Percentiles rank a stretch among this genome's conserved stretches.
phyloP scores from a whole-genome alignment of 2,888 invertebrate genomes.

The Gnatocerus cornutus region DNA sequence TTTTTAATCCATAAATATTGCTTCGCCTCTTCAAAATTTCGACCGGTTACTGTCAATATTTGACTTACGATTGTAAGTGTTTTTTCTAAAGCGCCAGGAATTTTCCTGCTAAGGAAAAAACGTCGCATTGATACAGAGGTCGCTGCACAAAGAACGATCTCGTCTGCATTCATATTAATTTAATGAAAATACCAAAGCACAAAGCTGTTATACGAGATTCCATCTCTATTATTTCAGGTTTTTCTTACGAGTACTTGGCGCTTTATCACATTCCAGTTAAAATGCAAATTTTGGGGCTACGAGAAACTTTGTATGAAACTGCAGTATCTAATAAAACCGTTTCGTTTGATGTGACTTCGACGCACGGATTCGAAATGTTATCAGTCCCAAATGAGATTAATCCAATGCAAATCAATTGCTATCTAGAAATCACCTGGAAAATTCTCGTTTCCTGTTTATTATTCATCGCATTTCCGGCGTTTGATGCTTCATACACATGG shows the following conservation, averaged over 20 bases:
- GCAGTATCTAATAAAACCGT: conserved; percentile 35
- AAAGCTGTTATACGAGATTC: conserved; percentile 2
- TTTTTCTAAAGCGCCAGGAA: no score
- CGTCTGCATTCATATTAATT: conserved; percentile 2
- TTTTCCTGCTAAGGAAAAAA: no score
- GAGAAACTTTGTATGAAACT: conserved; percentile 27
- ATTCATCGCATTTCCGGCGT: conserved; percentile 9
- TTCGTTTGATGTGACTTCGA: conserved; percentile 26
- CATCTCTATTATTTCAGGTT: conserved; percentile 6
- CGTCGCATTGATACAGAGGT: no score
- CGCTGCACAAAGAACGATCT: background rate
- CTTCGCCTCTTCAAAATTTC: no score
- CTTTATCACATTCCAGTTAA: conserved; percentile 21
- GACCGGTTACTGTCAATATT: no score
- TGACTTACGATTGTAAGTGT: no score
- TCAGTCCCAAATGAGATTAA: conserved; percentile 21
- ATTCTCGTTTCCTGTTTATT: no score
- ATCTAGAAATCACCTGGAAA: no score
- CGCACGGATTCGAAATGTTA: conserved; percentile 13
- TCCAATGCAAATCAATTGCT: conserved; percentile 17
- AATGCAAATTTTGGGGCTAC: conserved; percentile 16
- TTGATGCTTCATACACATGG: conserved; percentile 11
- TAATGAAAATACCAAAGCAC: conserved; percentile 8
- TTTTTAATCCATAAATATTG: no score
- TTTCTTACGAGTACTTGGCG: background rate